Evolutionary conservation across 2,113 vertebrate genomes (phyloP), one percentile per base, ranked within the genome.

Genomic region (Phaethornis superciliosus): DNA sequence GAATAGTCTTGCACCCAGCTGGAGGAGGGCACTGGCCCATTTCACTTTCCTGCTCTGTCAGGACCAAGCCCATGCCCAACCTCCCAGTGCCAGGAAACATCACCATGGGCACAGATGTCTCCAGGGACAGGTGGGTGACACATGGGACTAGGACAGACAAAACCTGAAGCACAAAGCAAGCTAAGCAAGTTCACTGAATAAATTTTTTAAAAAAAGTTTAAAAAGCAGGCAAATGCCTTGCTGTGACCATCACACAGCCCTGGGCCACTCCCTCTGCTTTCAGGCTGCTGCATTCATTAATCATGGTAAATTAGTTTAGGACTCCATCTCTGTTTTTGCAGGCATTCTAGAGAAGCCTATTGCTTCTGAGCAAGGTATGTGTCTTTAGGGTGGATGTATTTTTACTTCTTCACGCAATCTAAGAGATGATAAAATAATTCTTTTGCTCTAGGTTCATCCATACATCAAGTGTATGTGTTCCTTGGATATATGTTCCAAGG

Each of bases 1-100:
- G 22, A 26, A 2, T 18, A 6, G 16, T 1, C n/a, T 26, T 26
- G 42, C 7, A 1, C 37, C 51, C 8, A 1, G 4, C 3, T 13
- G 6, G 42, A 58, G 69, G 56, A 72, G n/a, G 35, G 5, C 70
- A 59, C 1, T 37, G 67, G 11, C 7, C 35, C 16, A 32, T 27
- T 6, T 35, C 76, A 46, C 7, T 24, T 4, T 30, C 63, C 4
- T n/a, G 5, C 28, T 33, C 8, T 49, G 0, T 20, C 52, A 65
- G 32, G 42, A 10, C 28, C 24, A 1, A 10, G 20, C 35, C 69
- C 24, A 37, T 51, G 62, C 37, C 4, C 1, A 49, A 30, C 4
- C 63, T 69, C 46, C 54, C 21, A 9, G 70, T 17, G 51, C 74
- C 60, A 23, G 59, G 58, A 54, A 30, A 22, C 60, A 44, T 37